These are phyloP conservation scores for Nezara viridula DNA, from an alignment of 2,888 invertebrate genomes.

Conservation along the genomic window DNA sequence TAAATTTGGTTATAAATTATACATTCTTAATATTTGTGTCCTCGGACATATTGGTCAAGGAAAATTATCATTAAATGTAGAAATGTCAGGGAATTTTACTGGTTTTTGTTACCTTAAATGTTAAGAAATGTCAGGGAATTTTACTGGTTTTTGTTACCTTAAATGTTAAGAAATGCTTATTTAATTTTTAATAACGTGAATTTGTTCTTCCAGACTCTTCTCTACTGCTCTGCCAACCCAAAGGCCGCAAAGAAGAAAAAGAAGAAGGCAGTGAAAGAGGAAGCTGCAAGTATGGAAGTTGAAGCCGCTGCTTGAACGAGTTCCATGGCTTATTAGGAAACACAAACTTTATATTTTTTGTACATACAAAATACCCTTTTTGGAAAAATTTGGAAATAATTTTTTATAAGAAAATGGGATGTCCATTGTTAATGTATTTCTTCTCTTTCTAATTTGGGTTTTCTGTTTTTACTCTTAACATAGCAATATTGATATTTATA, in stretches of 20 bases:
- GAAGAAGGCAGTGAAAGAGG: slow-evolving; percentile 76
- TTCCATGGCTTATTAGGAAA: slow-evolving; percentile 35
- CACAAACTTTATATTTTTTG: slow-evolving; percentile 58
- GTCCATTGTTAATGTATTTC: slow-evolving; percentile 48
- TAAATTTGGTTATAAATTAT: no score
- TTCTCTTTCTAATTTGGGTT: slow-evolving; percentile 44
- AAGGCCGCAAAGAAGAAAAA: slow-evolving; percentile 93
- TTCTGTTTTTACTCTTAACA: slow-evolving; percentile 5
- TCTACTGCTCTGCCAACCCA: slow-evolving; percentile 82
- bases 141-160: no score
- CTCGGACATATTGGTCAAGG: no score
- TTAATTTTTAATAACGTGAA: not conserved
- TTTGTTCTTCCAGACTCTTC: slow-evolving; percentile 74
- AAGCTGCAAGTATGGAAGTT: slow-evolving; percentile 63
- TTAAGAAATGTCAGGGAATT: no score
- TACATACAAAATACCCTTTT: slow-evolving; percentile 56
- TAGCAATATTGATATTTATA: slow-evolving; percentile 49
- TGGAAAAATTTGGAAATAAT: slow-evolving; percentile 41
- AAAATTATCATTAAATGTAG: no score
- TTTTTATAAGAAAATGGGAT: slow-evolving; percentile 50
- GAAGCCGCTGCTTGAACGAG: slow-evolving; percentile 62
- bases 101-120: no score
- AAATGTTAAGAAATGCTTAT: no score
- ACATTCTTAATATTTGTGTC: no score
- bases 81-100: no score